phyloP scores from a whole-genome alignment of 1,140 invertebrate species.

The Bathynomus jamesi region DNA sequence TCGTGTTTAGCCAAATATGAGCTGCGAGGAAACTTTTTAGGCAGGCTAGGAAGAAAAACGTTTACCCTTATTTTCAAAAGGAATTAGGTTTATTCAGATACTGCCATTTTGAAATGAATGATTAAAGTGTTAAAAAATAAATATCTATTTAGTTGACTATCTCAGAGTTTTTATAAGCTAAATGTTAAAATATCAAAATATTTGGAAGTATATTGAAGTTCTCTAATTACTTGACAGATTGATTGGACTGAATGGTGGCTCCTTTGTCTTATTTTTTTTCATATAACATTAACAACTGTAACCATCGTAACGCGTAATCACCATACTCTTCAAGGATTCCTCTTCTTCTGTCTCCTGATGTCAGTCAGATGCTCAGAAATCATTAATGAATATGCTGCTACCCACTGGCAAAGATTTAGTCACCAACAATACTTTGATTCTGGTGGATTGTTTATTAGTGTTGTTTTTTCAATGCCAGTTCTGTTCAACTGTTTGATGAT shows the following conservation, averaged over 20 bases:
- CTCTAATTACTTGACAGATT: conserved; percentile 57
- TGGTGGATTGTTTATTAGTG: conserved; percentile 82
- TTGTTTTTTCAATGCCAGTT: conserved; percentile 82
- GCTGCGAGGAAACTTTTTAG: no score
- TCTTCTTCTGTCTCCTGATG: conserved; percentile 68
- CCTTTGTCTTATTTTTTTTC: conserved; percentile 62
- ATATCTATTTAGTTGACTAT: no score
- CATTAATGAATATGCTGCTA: conserved; percentile 75
- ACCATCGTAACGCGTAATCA: conserved; percentile 72
- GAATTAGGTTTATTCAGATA: no score
- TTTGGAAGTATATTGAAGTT: no score
- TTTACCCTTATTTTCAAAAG: no score
- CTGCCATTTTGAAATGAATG: no score
- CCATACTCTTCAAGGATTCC: conserved; percentile 72
- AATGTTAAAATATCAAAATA: no score
- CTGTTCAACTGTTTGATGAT: conserved; percentile 84
- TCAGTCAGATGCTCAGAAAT: conserved; percentile 79
- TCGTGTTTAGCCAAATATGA: no score
- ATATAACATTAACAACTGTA: conserved; percentile 64
- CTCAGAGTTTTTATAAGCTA: no score
- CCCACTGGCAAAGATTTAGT: conserved; percentile 74
- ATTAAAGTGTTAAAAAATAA: no score
- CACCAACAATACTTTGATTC: conserved; percentile 88
- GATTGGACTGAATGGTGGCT: conserved; percentile 83
- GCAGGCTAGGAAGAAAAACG: no score